phyloP scores from a whole-genome alignment of 2,888 invertebrate genomes.

The Pelosia muscerda region DNA sequence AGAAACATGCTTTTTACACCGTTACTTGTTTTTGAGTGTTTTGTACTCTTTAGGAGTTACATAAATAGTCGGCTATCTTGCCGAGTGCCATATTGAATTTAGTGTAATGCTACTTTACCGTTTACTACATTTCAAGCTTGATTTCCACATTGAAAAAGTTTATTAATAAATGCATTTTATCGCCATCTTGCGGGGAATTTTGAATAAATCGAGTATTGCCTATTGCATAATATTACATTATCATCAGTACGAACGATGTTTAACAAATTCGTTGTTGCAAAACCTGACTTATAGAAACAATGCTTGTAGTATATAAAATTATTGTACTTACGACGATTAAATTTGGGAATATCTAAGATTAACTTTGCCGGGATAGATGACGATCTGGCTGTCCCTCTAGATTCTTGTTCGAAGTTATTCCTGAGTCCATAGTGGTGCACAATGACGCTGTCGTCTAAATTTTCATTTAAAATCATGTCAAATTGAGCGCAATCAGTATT shows the following conservation, averaged over 20 bases:
- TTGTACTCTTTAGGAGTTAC: no score
- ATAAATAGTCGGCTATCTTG: not conserved
- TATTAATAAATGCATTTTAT: no score
- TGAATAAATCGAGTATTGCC: no score
- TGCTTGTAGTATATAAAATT: not conserved
- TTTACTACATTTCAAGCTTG: not conserved
- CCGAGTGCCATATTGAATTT: not conserved
- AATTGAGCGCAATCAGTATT: slow-evolving; percentile 66
- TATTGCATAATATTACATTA: no score
- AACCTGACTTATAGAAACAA: not conserved
- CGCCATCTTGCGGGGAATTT: no score
- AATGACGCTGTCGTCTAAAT: slow-evolving; percentile 26
- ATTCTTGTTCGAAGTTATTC: slow-evolving; percentile 64
- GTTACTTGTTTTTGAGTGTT: no score
- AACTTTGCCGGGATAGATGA: slow-evolving; percentile 56
- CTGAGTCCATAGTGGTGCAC: slow-evolving; percentile 55
- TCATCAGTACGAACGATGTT: not conserved
- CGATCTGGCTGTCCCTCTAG: slow-evolving; percentile 50
- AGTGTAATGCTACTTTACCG: not conserved
- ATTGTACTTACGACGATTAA: slow-evolving; percentile 57
- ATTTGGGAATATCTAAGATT: slow-evolving; percentile 46
- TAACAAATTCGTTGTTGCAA: not conserved
- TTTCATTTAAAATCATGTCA: slow-evolving; percentile 38
- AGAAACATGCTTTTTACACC: not conserved
- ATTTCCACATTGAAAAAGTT: not conserved